Evolutionary conservation across 2,797 vertebrate genomes (phyloP).

Genomic region (Channa striata): DNA sequence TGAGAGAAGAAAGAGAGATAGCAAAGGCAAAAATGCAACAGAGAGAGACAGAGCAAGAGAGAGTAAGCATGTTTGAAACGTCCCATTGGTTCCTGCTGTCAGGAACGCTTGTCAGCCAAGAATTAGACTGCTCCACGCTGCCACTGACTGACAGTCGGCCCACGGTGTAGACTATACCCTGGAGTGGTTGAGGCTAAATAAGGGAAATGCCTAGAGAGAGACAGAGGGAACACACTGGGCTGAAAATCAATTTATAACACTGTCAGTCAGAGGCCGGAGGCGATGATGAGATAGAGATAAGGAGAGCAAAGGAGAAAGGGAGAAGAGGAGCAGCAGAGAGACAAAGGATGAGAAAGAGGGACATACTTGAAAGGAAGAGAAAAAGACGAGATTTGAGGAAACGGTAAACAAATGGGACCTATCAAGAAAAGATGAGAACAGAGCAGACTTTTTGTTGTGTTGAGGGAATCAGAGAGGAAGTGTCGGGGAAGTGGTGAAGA

Average conservation of each 20-base stretch:
- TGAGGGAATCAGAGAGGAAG: conserved; percentile 41
- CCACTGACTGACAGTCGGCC: conserved; percentile 77
- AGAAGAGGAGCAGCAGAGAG: conserved; percentile 8
- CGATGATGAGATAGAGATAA: conserved; percentile 56
- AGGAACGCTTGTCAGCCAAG: conserved; percentile 78
- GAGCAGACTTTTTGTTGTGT: conserved; percentile 32
- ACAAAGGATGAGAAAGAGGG: conserved; percentile 28
- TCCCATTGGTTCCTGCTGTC: conserved; percentile 79
- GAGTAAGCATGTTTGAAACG: conserved; percentile 71
- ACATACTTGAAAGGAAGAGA: conserved; percentile 43
- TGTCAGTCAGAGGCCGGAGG: conserved; percentile 75
- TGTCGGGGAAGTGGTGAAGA: conserved; percentile 15
- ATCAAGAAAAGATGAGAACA: conserved; percentile 39
- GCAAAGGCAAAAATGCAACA: conserved; percentile 45
- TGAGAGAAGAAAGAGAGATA: conserved; percentile 25
- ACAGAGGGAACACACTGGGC: conserved; percentile 76
- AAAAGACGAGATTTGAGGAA: conserved; percentile 47
- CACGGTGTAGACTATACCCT: conserved; percentile 80
- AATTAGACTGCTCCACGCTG: conserved; percentile 78
- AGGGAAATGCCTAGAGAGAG: conserved; percentile 80
- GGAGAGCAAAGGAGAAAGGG: conserved; percentile 16
- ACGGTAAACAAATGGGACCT: conserved; percentile 49
- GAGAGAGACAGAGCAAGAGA: conserved; percentile 59
- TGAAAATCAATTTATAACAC: conserved; percentile 82
- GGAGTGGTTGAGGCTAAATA: conserved; percentile 79